Evolutionary conservation across 2,888 invertebrate genomes (phyloP), one percentile per base, ranked within the genome.

Genomic region (Drepanosiphum platanoidis): DNA sequence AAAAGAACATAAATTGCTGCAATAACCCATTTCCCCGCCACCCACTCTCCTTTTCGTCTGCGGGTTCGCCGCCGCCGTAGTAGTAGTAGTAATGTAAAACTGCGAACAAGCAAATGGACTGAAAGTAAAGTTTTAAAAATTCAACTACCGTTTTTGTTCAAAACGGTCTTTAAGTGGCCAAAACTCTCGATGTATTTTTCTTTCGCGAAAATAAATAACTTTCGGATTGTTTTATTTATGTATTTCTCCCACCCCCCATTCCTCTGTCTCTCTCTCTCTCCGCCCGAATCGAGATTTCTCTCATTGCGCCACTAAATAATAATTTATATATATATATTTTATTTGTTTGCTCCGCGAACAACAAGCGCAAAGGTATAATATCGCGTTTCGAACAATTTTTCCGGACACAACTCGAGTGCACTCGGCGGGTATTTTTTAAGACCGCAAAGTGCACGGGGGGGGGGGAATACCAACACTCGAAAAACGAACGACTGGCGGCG

Each of bases 91-190:
- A 52, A 34, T 70, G 68, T 70, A 68, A 68, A 70, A 70, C 70
- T 70, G 52, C 70, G 80, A 80, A 80, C 52, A 70, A 70, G 52
- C 52, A 80, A 80, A 80, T 80, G 68, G 52, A 80, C 70, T 27
- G 68, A 80, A 70, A 80, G 80, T 36, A 80, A 80, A 81, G 70
- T 81, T 81, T 81, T 81, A 58, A 70, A 81, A 81, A 81, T 70
- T 52, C 80, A 68, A 80, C 80, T 13, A 52, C 32, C 79, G 46
- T 70, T 34, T 80, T 80, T 18, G 36, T 81, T 71, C 36, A 81
- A 81, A 58, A 70, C 70, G 70, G 36, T 80, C 52, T 80, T 70
- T 70, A 70, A 80, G 80, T 70, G 68, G 34, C 52, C 34, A 58
- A 27, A n/a, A n/a, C 18, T 22, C 52, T 58, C 18, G 22, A 52